These are phyloP conservation scores for Neotoxoptera formosana DNA, from an alignment of 1,140 invertebrate species.

Conservation along the genomic window DNA sequence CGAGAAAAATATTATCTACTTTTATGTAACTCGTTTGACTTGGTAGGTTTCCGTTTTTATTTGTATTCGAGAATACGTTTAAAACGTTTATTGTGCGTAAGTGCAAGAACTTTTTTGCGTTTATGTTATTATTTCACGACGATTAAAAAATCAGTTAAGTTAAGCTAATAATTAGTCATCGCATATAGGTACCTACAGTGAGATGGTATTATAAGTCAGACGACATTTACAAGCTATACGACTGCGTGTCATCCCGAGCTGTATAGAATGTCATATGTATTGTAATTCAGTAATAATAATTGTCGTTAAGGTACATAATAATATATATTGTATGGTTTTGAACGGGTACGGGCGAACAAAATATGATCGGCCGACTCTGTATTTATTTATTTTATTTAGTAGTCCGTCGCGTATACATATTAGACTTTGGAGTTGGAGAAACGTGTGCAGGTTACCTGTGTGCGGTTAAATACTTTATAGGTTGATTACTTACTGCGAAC, in stretches of 20 bases:
- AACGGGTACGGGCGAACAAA: neutral
- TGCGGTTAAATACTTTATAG: neutral
- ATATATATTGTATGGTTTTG: neutral
- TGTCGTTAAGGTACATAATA: no score
- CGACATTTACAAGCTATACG: neutral
- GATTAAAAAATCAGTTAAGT: neutral
- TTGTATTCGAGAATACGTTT: neutral
- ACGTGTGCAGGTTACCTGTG: no score
- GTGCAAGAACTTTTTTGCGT: neutral
- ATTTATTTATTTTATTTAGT: neutral
- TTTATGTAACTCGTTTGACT: neutral
- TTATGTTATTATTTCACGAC: neutral
- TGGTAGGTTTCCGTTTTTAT: neutral
- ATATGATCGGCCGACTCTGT: neutral
- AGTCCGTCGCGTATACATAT: neutral
- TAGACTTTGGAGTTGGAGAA: neutral
- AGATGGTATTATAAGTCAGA: no score
- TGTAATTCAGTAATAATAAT: no score
- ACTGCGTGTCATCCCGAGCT: neutral
- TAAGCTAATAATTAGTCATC: neutral
- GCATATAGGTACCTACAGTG: neutral
- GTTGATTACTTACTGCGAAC: constrained; percentile 47
- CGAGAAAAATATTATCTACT: neutral
- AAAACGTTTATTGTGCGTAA: neutral
- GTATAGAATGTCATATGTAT: neutral